A percentile compares a stretch with the other conserved stretches of the same genome.
Conservation (phyloP, 2,113 vertebrate genomes). For the Polyodon spathula region DNA sequence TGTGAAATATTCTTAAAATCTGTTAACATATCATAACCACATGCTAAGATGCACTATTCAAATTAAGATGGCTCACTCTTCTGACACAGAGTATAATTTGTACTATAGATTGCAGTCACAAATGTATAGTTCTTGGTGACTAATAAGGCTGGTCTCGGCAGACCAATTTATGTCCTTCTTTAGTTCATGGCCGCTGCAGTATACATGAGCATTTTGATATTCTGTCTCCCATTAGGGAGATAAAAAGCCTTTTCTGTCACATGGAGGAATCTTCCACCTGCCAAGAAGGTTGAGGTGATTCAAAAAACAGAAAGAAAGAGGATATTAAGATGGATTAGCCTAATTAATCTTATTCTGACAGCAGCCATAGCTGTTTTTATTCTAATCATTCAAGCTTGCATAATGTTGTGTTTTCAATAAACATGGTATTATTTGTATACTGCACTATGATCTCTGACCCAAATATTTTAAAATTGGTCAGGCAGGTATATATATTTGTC, state of each 20-base stretch:
- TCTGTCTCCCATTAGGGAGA: slow-evolving; percentile 56
- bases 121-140: slow-evolving; percentile 54
- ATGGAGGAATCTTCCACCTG: slow-evolving; percentile 64
- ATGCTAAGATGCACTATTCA: slow-evolving; percentile 53
- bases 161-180: slow-evolving; percentile 56
- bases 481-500: slow-evolving; percentile 33
- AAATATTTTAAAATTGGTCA: slow-evolving; percentile 38
- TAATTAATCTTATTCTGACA: slow-evolving; percentile 68
- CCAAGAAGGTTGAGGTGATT: slow-evolving; percentile 55
- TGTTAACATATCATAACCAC: slow-evolving; percentile 50
- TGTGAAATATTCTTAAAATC: slow-evolving; percentile 49
- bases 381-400: slow-evolving; percentile 33
- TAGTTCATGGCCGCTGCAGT: slow-evolving; percentile 48
- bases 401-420: slow-evolving; percentile 27
- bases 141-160: slow-evolving; percentile 64
- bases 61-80: slow-evolving; percentile 50
- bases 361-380: slow-evolving; percentile 41
- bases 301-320: slow-evolving; percentile 52
- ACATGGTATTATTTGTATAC: slow-evolving; percentile 36
- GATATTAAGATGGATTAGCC: slow-evolving; percentile 74
- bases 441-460: slow-evolving; percentile 29
- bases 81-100: slow-evolving; percentile 60
- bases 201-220: slow-evolving; percentile 49
- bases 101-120: slow-evolving; percentile 60
- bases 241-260: slow-evolving; percentile 42